Percentiles rank a stretch among this genome's conserved stretches.
Evolutionary conservation across 2,113 vertebrate genomes (phyloP).

Genomic region (Phalacrocorax brasilianus): DNA sequence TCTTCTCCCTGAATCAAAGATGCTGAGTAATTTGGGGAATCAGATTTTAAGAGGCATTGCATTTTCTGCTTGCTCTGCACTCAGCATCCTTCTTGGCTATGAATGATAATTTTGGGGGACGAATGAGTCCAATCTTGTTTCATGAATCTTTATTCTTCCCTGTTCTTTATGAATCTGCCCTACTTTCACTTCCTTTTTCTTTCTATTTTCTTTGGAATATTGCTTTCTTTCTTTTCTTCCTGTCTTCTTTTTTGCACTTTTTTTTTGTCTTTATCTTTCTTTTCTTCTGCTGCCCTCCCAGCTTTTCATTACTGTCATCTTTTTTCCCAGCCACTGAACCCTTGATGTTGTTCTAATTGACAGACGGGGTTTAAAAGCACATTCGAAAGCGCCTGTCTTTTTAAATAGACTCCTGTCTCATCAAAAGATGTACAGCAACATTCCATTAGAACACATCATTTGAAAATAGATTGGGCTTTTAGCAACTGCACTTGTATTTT

Average conservation of each 20-base stretch:
- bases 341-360: slow-evolving; percentile 78
- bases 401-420: slow-evolving; percentile 79
- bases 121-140: slow-evolving; percentile 1
- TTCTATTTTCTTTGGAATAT: background rate
- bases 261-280: slow-evolving; percentile 56
- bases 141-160: background rate
- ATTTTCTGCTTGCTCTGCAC: background rate
- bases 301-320: slow-evolving; percentile 78
- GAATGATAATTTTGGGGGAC: background rate
- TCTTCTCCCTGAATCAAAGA: background rate
- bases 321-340: slow-evolving; percentile 74
- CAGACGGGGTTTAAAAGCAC: slow-evolving; percentile 78
- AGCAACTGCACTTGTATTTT: slow-evolving; percentile 67
- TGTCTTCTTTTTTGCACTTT: background rate
- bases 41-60: background rate
- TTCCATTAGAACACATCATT: slow-evolving; percentile 79
- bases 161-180: background rate
- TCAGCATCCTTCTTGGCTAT: background rate
- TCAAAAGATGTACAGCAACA: slow-evolving; percentile 79
- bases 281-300: slow-evolving; percentile 65
- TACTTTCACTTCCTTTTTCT: background rate
- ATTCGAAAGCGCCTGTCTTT: slow-evolving; percentile 76
- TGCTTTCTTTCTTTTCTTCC: background rate
- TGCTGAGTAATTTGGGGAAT: background rate
- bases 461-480: slow-evolving; percentile 78